Conservation (phyloP, 2,113 vertebrate species). For the Amphiprion ocellaris region DNA sequence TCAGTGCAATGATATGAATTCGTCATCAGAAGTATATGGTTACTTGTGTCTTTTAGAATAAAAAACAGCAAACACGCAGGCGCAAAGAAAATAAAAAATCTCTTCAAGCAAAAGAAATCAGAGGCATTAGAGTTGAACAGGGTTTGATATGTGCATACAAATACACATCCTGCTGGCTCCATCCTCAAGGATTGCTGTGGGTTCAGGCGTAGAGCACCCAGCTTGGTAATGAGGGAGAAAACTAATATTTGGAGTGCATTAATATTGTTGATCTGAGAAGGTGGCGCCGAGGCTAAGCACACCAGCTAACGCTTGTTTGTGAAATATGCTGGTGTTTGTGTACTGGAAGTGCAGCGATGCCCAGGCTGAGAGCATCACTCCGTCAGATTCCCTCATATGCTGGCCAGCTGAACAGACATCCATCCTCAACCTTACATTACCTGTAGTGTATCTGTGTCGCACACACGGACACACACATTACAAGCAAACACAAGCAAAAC, state of each 20-base stretch:
- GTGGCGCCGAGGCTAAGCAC: slow-evolving; percentile 62
- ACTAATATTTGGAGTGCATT: slow-evolving; percentile 80
- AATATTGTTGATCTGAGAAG: slow-evolving; percentile 75
- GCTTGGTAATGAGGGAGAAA: slow-evolving; percentile 73
- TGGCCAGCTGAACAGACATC: slow-evolving; percentile 61
- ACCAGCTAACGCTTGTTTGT: slow-evolving; percentile 58
- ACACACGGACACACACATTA: slow-evolving; percentile 22
- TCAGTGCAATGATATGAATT: slow-evolving; percentile 46
- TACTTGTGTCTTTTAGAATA: slow-evolving; percentile 56
- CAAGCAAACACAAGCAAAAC: slow-evolving; percentile 4
- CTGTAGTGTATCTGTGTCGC: slow-evolving; percentile 27
- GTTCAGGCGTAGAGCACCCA: slow-evolving; percentile 61
- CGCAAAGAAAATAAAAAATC: neutral
- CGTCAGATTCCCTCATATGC: slow-evolving; percentile 36
- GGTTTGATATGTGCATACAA: slow-evolving; percentile 33
- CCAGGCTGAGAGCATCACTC: slow-evolving; percentile 49
- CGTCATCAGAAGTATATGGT: slow-evolving; percentile 41
- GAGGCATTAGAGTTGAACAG: slow-evolving; percentile 41
- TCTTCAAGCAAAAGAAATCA: slow-evolving; percentile 32
- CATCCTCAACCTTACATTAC: slow-evolving; percentile 57
- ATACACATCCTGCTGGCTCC: slow-evolving; percentile 37
- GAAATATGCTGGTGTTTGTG: slow-evolving; percentile 66
- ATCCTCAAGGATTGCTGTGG: slow-evolving; percentile 64
- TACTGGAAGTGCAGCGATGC: slow-evolving; percentile 28
- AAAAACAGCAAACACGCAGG: slow-evolving; percentile 40